Base-by-base conservation (phyloP, 1,140 invertebrate genomes). In the Drosophila fuyamai region DNA sequence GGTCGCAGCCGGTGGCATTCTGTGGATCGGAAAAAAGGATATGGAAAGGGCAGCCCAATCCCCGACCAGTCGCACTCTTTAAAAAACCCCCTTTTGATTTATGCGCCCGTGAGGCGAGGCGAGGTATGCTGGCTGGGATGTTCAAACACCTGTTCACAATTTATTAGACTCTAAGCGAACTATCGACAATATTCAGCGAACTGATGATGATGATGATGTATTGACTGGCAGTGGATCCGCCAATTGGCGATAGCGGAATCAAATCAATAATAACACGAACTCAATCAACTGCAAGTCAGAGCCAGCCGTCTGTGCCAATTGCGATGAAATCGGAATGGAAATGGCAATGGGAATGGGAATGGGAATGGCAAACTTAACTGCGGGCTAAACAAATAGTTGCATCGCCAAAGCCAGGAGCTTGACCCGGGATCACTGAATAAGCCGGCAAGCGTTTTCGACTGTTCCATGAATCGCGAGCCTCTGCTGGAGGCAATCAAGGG, bases 51-150 rank as follows among this genome's bases (percentile, higher is more conserved):
- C 48, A 9, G 44, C 55, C 53, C 62, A 82, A 60, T 75, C 51
- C 67, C 68, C 66, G 44, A 43, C 65, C 58, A 57, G 50, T 38
- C 27, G 62, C 53, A 55, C 51, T 68, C 59, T 61, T 79, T 68
- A 70, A 79, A 68, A 83, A 51, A 63, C 55, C 67, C 58, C 72
- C 67, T 72, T 73, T 83, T 83, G 84, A 86, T 86, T 88, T 86
- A 86, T 88, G 83, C 56, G 40, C 40, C 2, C 9, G 44, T 40
- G n/a, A 46, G 38, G 1, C n/a, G 29, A 14, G 13, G n/a, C 6
- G 23, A 23, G 46, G 23, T 23, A 23, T 23, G 23, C 4, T 29
- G 44, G 16, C 4, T 14, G 47, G 53, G 29, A 40, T 58, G 36
- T 62, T 77, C 67, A 65, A 63, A 67, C 80, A 79, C 68, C 83